A percentile compares a stretch with the other conserved stretches of the same genome.
These are phyloP conservation scores for Ganaspis sp. DNA, from an alignment of 1,140 invertebrate genomes.

Conservation along the genomic window DNA sequence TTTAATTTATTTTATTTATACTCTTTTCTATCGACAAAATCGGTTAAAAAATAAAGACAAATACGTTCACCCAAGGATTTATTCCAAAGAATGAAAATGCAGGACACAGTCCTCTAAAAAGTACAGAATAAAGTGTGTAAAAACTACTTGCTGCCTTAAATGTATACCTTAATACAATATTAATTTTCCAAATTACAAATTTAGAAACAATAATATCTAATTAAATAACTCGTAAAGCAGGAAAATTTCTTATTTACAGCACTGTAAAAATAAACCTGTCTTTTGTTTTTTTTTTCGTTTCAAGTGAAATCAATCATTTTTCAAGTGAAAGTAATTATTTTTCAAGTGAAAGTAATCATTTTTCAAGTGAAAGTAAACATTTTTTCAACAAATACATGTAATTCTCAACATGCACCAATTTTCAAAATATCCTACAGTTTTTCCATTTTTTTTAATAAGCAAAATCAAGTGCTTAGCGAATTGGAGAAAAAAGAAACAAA, in stretches of 20 bases:
- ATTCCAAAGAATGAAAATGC: not conserved
- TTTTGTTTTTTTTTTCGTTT: not conserved
- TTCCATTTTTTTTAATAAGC: not conserved
- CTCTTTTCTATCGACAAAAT: too few relatives aligned
- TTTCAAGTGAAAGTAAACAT: slow-evolving; percentile 26
- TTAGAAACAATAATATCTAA: too few relatives aligned
- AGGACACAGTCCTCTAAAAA: not conserved
- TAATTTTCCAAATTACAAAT: too few relatives aligned
- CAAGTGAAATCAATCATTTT: too few relatives aligned
- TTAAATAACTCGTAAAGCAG: too few relatives aligned
- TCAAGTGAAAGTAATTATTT: slow-evolving; percentile 19
- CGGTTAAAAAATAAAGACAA: not conserved
- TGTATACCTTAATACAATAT: too few relatives aligned
- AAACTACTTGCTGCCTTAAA: too few relatives aligned
- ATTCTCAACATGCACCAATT: slow-evolving; percentile 14
- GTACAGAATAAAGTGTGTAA: slow-evolving; percentile 13
- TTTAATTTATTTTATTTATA: too few relatives aligned
- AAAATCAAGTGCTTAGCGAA: not conserved
- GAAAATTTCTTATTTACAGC: too few relatives aligned
- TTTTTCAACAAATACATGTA: slow-evolving; percentile 12
- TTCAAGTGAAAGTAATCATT: slow-evolving; percentile 25
- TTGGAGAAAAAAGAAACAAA: not conserved
- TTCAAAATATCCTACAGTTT: slow-evolving; percentile 5
- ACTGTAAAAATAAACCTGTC: too few relatives aligned
- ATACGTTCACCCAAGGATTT: not conserved